Evolutionary conservation across 2,797 vertebrate species (phyloP), one percentile per base, ranked within the genome.

Genomic region (Periophthalmus magnuspinnatus): DNA sequence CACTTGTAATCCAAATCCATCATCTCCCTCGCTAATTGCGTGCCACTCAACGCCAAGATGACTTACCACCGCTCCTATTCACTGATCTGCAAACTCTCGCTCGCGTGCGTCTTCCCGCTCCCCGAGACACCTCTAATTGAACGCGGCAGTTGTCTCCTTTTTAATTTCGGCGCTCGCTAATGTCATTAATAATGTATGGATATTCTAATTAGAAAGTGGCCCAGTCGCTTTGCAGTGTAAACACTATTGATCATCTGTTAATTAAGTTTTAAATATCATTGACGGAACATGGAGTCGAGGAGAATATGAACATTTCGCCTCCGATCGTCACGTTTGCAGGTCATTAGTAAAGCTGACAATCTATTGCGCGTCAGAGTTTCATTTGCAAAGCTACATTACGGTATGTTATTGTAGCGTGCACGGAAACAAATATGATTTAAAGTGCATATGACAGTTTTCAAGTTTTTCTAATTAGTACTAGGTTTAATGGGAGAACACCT

Each of bases 161-260:
- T 60, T 88, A 92, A 93, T 93, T 93, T 91, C 85, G 76, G 80
- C 85, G 82, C 81, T 81, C 74, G 89, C 87, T 91, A 89, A 91
- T 84, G 85, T 89, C 91, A 91, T 94, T 94, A 94, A 93, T 93
- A 93, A 94, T 94, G 87, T 89, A 94, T 91, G 88, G 89, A 86
- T 93, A 91, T 92, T 93, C 88, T 91, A 93, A 94, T 93, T 94
- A 93, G 90, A 92, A 89, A 88, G 85, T 88, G 90, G 83, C 86
- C 86, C 80, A 75, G 87, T 90, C 88, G 76, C 90, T 91, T 90
- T 91, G 80, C 89, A 87, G 81, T 88, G 92, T 92, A 93, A 94
- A 94, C 91, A 94, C 90, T 92, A 93, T 93, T 92, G 93, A 94
- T 94, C 91, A 92, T 92, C 74, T 82, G 88, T 88, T 93, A 93